A percentile compares a stretch with the other conserved stretches of the same genome.
Evolutionary conservation across 2,888 invertebrate species (phyloP).

Genomic region (Diplolepis rosae): DNA sequence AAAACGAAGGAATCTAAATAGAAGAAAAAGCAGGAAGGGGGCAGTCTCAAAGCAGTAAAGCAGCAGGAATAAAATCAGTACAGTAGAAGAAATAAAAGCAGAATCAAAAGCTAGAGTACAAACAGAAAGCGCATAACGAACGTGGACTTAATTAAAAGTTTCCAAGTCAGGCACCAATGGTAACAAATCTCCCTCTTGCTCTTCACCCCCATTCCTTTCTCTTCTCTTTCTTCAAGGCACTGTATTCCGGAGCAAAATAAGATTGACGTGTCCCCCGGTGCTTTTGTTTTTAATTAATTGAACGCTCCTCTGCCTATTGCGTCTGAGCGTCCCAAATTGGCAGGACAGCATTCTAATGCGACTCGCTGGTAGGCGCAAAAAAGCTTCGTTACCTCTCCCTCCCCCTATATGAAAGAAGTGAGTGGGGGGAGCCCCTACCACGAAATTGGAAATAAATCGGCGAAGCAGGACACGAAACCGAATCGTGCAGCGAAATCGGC

Average conservation of each 20-base stretch:
- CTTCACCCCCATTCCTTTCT: conserved; percentile 36
- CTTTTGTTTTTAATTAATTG: conserved; percentile 70
- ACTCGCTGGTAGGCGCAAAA: conserved; percentile 56
- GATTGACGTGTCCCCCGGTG: conserved; percentile 67
- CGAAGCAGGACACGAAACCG: conserved; percentile 26
- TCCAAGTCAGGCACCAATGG: conserved; percentile 57
- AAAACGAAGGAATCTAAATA: no score
- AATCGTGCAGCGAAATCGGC: conserved; percentile 45
- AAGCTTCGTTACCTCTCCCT: conserved; percentile 48
- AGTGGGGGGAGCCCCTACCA: conserved; percentile 36
- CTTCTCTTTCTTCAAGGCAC: conserved; percentile 36
- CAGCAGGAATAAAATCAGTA: no score
- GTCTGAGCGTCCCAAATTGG: conserved; percentile 63
- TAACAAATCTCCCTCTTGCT: conserved; percentile 47
- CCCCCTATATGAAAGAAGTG: conserved; percentile 35
- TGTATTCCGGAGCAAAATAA: conserved; percentile 61
- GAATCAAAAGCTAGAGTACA: no score
- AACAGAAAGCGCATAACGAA: conserved; percentile 59
- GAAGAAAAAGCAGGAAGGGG: no score
- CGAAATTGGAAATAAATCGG: conserved; percentile 55
- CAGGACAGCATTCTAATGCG: conserved; percentile 68
- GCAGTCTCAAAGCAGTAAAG: no score
- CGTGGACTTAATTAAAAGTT: conserved; percentile 66
- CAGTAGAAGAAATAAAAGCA: not conserved
- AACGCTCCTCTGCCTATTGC: conserved; percentile 55